phyloP scores from a whole-genome alignment of 1,140 invertebrate genomes.

The Leptestheria dahalacensis region DNA sequence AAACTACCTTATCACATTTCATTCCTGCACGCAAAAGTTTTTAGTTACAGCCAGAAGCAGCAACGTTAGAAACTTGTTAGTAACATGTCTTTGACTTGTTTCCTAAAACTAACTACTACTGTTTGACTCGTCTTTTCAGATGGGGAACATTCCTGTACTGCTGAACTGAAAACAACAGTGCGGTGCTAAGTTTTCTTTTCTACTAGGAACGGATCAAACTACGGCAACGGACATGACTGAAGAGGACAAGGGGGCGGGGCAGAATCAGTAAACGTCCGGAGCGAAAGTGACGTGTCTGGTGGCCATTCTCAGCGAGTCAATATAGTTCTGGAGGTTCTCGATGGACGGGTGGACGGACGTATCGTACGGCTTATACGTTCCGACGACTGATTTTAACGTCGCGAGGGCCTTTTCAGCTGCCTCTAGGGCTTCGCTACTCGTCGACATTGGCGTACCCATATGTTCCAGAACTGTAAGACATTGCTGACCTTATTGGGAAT shows the following conservation, averaged over 20 bases:
- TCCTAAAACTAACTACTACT: no score
- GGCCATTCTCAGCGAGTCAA: not conserved
- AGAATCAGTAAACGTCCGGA: not conserved
- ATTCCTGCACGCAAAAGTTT: no score
- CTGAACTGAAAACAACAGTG: no score
- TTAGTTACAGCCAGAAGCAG: no score
- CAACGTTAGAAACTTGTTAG: no score
- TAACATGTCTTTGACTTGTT: no score
- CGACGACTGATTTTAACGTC: not conserved
- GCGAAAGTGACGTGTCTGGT: not conserved
- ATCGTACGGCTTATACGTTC: conserved; percentile 1
- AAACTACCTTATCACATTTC: not conserved
- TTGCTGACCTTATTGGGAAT: not conserved
- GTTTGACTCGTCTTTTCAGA: no score
- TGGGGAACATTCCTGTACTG: no score
- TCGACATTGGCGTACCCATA: not conserved
- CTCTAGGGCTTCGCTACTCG: not conserved
- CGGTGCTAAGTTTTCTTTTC: no score
- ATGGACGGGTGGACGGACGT: not conserved
- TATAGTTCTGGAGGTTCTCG: not conserved
- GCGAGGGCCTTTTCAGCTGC: not conserved
- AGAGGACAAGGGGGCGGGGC: not conserved
- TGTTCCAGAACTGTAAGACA: not conserved
- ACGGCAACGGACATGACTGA: no score
- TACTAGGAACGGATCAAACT: no score